These are phyloP conservation scores for Tenualosa thibaudeaui DNA, from an alignment of 2,797 vertebrate genomes.

Conservation along the genomic window DNA sequence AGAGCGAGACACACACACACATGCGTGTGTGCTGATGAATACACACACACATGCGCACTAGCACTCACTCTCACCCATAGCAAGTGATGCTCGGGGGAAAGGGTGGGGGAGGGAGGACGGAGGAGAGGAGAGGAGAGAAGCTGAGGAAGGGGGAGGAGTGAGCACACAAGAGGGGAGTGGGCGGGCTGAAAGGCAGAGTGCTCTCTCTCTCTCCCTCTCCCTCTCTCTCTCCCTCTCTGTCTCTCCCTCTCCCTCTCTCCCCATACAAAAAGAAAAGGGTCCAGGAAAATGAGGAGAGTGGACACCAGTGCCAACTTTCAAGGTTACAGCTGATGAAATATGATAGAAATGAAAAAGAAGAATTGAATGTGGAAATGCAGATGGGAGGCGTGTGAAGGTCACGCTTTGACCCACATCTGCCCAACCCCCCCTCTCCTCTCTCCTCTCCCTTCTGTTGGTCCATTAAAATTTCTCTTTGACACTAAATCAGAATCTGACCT, in stretches of 20 bases:
- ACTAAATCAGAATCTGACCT: not conserved
- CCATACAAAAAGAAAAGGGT: not conserved
- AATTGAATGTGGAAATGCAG: not conserved
- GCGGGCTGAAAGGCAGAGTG: constrained; percentile 33
- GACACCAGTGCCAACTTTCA: constrained; percentile 23
- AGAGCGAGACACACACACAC: constrained; percentile 23
- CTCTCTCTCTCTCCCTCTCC: constrained; percentile 6
- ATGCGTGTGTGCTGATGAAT: not conserved
- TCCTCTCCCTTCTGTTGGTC: not conserved
- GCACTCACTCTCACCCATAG: not conserved
- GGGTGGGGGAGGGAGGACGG: constrained; percentile 29
- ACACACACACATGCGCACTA: constrained; percentile 8
- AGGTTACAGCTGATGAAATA: constrained; percentile 32
- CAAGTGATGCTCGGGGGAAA: constrained; percentile 15
- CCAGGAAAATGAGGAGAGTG: constrained; percentile 11
- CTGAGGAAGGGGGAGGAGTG: constrained; percentile 33
- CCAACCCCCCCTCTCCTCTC: not conserved
- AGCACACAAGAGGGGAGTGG: constrained; percentile 22
- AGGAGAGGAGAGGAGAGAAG: constrained; percentile 5
- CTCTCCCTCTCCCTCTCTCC: not conserved
- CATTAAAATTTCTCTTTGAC: not conserved
- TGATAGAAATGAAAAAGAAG: not conserved
- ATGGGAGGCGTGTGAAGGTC: not conserved
- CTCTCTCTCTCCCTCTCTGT: constrained; percentile 12
- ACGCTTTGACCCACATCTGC: not conserved